Base-by-base conservation (phyloP, 1,140 invertebrate genomes). In the Gonatopus flavifemur region DNA sequence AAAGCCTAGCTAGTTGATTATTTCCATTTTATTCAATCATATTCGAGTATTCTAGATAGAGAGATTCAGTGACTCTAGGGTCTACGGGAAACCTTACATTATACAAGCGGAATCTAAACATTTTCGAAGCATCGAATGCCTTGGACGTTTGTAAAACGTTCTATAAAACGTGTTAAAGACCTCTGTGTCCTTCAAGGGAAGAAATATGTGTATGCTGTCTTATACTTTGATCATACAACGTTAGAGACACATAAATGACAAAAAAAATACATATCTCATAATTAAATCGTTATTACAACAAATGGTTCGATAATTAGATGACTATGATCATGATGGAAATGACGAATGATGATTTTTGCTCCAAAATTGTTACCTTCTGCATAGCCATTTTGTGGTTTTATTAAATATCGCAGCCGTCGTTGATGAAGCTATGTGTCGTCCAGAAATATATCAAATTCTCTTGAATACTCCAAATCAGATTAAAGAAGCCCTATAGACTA, bases 311-410 rank as follows among this genome's bases (percentile, higher is more conserved):
- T 60, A 62, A 61, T 56, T 57, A 44, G 46, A 49, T 50, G 48
- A 28, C 47, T 35, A 43, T 53, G 49, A 31, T 32, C 41, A 32
- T 56, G 42, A 38, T 30, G 43, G 49, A 40, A 62, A 58, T 69
- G n/a, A n/a, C n/a, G n/a, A n/a, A n/a, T n/a, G n/a, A n/a, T n/a
- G n/a, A n/a, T n/a, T n/a, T n/a, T n/a, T n/a, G n/a, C n/a, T n/a
- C n/a, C n/a, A n/a, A n/a, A n/a, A n/a, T n/a, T n/a, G n/a, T 72
- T 72, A 70, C 69, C 67, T 71, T 71, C 55, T 70, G 66, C 66
- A 71, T 70, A 35, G 69, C 66, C 69, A 71, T 71, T 28, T 28
- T 62, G 57, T 52, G 48, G 58, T 53, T 36, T 55, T 60, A 55
- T 25, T 52, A 59, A 67, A 38, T 59, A 67, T 65, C 49, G 58